Base-by-base conservation (phyloP, 2,888 invertebrate species). In the Bellardia bayeri region DNA sequence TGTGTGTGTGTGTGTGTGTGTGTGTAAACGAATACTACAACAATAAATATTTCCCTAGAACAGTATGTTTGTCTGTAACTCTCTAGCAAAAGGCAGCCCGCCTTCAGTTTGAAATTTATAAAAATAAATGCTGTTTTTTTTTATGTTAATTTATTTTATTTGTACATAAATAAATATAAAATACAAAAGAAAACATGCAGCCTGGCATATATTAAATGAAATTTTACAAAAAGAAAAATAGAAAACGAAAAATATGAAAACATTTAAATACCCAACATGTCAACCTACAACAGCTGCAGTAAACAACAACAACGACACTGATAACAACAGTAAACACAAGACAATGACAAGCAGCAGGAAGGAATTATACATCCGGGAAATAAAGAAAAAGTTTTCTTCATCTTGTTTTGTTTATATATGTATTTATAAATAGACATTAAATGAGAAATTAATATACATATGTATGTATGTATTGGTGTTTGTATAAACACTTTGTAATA, bases 261-360 rank as follows among this genome's bases (percentile, higher is more conserved):
- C 63, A 76, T 58, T 68, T 85, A 83, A 89, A 78, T 82, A 84
- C 51, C 66, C 56, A 61, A 83, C 61, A 79, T 72, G 71, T 78
- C 64, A 83, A 78, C 64, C 69, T 63, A 40, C 54, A 68, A 56
- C 80, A 86, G 54, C 66, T 72, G 72, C 79, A 68, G 82, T 63
- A 69, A 84, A 81, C 80, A 86, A 75, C 72, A 71, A 7, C 42
- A 76, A 81, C 37, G 78, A 83, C 23, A 23, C 23, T 23, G 23
- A 23, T 23, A 23, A 23, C 58, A 66, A 33, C 16, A 58, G 61
- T 68, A 80, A 42, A 63, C 71, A 76, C 14, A 64, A 85, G 85
- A 78, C 61, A 86, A 45, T 82, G 86, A 86, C 79, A 82, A 49
- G 58, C 66, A 81, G 80, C 71, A 23, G 23, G 30, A 76, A 66